phyloP scores from a whole-genome alignment of 2,797 vertebrate species.

The Enteromius thamalakanensis region DNA sequence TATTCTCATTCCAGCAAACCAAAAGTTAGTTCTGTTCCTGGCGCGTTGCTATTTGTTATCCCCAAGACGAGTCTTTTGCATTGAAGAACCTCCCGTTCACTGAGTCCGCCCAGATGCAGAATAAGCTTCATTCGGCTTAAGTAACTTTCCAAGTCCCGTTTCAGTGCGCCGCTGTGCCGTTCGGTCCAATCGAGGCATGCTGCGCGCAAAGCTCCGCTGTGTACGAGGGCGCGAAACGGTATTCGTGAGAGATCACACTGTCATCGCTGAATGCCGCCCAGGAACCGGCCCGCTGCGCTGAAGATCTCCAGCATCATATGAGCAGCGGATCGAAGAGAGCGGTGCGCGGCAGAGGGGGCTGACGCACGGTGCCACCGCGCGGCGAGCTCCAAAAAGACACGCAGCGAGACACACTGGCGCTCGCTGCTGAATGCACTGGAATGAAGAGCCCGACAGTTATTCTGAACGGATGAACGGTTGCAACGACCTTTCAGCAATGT shows the following conservation, averaged over 20 bases:
- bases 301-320: constrained; percentile 71
- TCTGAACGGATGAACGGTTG: neutral
- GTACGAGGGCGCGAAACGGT: constrained; percentile 24
- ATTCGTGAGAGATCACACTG: constrained; percentile 56
- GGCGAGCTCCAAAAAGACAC: constrained; percentile 69
- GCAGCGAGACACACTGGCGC: constrained; percentile 3
- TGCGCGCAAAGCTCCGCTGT: constrained; percentile 57
- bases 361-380: constrained; percentile 78
- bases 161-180: constrained; percentile 39
- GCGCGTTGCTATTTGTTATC: constrained; percentile 9
- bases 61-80: constrained; percentile 21
- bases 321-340: constrained; percentile 46
- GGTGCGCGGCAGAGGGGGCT: constrained; percentile 53
- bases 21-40: constrained; percentile 11
- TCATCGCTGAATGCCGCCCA: constrained; percentile 59
- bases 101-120: constrained; percentile 40
- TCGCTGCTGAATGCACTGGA: neutral
- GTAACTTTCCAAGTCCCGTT: constrained; percentile 53
- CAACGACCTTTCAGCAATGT: constrained; percentile 6
- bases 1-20: neutral
- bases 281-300: constrained; percentile 68
- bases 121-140: constrained; percentile 35
- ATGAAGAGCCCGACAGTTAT: neutral
- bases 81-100: constrained; percentile 30
- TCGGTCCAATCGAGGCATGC: constrained; percentile 49